Evolutionary conservation across 2,113 vertebrate species (phyloP).

Genomic region (Notothenia rossii): DNA sequence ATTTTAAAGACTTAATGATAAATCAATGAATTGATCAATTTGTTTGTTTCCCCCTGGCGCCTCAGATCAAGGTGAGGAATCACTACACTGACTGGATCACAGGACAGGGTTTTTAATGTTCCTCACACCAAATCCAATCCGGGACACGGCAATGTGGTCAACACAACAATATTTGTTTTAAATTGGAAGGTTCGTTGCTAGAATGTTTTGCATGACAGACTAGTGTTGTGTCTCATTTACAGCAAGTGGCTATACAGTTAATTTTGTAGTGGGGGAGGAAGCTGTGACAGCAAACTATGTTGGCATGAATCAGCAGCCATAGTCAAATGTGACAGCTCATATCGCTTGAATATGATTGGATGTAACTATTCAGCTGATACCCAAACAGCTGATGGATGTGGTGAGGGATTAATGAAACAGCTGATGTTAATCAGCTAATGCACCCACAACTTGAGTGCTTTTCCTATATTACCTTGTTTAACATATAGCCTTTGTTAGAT

Average conservation of each 20-base stretch:
- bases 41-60: background rate
- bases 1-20: background rate
- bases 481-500: too few relatives aligned
- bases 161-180: background rate
- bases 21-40: background rate
- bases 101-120: background rate
- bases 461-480: too few relatives aligned
- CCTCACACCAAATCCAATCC: background rate
- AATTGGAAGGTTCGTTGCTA: background rate
- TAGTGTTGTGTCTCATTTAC: background rate
- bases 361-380: background rate
- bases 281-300: background rate
- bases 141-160: too few relatives aligned
- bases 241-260: background rate
- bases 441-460: background rate
- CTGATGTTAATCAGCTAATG: slow-evolving; percentile 14
- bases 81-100: background rate
- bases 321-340: background rate
- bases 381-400: background rate
- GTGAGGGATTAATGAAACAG: background rate
- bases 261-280: background rate
- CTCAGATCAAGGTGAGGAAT: background rate
- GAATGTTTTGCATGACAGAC: background rate
- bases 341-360: slow-evolving; percentile 4
- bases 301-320: background rate